Percentiles rank a stretch among this genome's conserved stretches.
Conservation (phyloP, 2,113 vertebrate species). For the Hylia prasina region DNA sequence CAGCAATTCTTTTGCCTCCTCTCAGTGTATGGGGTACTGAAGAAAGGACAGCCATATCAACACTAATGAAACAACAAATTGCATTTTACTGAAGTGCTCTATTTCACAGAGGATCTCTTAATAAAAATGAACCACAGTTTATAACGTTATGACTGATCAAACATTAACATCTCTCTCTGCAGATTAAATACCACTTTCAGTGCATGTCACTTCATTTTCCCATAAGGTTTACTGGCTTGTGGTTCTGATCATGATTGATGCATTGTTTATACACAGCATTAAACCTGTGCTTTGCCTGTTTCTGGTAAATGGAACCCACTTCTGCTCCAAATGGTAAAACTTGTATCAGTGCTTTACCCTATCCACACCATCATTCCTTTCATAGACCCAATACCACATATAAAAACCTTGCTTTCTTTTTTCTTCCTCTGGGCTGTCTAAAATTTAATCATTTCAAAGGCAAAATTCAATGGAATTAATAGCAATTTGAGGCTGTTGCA, state of each 20-base stretch:
- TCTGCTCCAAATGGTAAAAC: constrained; percentile 13
- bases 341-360: constrained; percentile 31
- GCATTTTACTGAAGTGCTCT: neutral
- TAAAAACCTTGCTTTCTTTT: neutral
- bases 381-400: neutral
- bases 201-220: constrained; percentile 9
- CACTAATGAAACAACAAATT: constrained; percentile 4
- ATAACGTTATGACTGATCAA: neutral
- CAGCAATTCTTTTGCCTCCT: neutral
- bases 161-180: neutral
- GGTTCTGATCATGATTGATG: constrained; percentile 50
- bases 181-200: neutral
- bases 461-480: constrained; percentile 15
- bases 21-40: neutral
- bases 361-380: neutral
- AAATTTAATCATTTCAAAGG: constrained; percentile 4
- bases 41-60: neutral
- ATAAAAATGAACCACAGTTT: constrained; percentile 32
- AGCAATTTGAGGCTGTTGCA: neutral
- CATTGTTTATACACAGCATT: constrained; percentile 21
- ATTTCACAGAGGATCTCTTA: constrained; percentile 35
- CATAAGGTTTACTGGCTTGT: constrained; percentile 2
- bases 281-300: constrained; percentile 31
- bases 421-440: neutral
- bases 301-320: constrained; percentile 30